phyloP scores from a whole-genome alignment of 2,797 vertebrate species.

The Phataginus tetradactyla region DNA sequence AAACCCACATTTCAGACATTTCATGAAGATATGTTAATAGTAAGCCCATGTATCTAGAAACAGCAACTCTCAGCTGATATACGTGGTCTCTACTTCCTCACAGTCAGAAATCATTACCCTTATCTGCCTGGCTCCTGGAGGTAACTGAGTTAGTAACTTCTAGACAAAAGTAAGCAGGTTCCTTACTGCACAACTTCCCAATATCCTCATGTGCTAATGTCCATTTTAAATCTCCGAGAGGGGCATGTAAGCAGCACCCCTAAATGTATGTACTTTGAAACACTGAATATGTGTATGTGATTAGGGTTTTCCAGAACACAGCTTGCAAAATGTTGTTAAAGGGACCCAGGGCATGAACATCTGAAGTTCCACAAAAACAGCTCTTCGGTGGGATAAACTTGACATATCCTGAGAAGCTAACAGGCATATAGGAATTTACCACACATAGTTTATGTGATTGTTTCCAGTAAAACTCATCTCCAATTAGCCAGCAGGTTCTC shows the following conservation, averaged over 20 bases:
- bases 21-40: background rate
- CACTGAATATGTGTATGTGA: background rate
- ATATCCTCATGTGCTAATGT: background rate
- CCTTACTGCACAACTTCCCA: background rate
- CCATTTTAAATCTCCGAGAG: background rate
- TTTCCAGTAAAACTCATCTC: constrained; percentile 44
- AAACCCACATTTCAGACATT: background rate
- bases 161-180: background rate
- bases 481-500: constrained; percentile 48
- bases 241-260: background rate
- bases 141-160: background rate
- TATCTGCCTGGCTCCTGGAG: background rate
- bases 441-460: background rate
- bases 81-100: background rate
- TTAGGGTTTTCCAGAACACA: background rate
- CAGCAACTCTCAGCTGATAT: background rate
- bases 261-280: background rate
- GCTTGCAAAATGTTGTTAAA: background rate
- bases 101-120: background rate
- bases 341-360: background rate
- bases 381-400: background rate
- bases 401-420: background rate
- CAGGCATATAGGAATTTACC: background rate
- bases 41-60: background rate
- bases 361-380: background rate